Percentiles rank a stretch among this genome's conserved stretches.
Evolutionary conservation across 2,797 vertebrate species (phyloP).

Genomic region (Garrulus glandarius): DNA sequence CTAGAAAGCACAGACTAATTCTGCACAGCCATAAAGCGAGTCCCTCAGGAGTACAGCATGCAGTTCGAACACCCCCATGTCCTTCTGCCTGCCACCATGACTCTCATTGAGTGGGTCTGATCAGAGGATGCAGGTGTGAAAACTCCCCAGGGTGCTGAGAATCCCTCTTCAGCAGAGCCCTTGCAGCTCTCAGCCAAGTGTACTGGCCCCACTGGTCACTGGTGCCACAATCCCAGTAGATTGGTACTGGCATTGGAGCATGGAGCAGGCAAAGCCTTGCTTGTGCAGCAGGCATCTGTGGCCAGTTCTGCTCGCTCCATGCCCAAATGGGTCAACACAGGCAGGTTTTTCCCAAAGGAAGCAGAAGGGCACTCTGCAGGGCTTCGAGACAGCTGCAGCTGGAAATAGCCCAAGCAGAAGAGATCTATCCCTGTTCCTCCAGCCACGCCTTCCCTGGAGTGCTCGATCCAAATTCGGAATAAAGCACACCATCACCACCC

Average conservation of each 20-base stretch:
- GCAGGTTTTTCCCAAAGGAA: not conserved
- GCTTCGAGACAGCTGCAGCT: not conserved
- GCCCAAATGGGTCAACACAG: not conserved
- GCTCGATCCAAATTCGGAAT: not conserved
- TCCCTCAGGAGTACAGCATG: not conserved
- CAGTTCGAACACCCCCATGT: accelerated
- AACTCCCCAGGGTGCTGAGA: not conserved
- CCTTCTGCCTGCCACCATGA: not conserved
- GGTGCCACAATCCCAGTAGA: not conserved
- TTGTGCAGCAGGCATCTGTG: not conserved
- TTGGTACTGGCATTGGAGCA: not conserved
- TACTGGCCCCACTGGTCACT: accelerated
- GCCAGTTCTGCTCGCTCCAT: not conserved
- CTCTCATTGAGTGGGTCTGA: not conserved
- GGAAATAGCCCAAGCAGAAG: not conserved
- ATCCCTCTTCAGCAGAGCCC: not conserved
- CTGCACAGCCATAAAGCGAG: not conserved
- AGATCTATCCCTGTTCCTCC: not conserved
- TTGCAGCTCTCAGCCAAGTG: not conserved
- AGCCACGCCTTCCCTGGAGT: not conserved
- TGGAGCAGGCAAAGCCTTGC: not conserved
- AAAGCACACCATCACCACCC: not conserved
- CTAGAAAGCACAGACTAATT: conserved; percentile 47
- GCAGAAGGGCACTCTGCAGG: not conserved
- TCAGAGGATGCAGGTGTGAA: not conserved